Percentiles rank a stretch among this genome's conserved stretches.
phyloP scores from a whole-genome alignment of 2,113 vertebrate species.

The Dromiciops gliroides region DNA sequence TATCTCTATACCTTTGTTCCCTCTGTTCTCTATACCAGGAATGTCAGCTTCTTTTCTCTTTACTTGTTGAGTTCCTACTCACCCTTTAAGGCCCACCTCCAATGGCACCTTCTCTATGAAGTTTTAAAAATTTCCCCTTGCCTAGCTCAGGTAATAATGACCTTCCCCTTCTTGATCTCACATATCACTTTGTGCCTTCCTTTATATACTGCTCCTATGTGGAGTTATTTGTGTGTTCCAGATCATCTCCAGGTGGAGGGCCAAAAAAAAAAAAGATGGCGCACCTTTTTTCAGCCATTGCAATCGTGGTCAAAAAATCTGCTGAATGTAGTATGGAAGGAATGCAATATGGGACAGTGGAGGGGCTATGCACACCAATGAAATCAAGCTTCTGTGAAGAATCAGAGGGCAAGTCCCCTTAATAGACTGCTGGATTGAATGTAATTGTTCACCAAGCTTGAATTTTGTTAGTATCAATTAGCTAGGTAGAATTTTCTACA shows the following conservation, averaged over 20 bases:
- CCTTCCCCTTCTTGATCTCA: neutral
- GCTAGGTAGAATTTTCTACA: neutral
- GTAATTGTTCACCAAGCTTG: neutral
- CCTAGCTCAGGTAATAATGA: neutral
- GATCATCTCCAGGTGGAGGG: neutral
- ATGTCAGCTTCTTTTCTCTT: neutral
- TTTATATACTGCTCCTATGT: neutral
- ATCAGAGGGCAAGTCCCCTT: neutral
- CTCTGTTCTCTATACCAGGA: neutral
- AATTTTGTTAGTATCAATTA: neutral
- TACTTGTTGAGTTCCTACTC: neutral
- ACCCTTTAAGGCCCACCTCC: neutral
- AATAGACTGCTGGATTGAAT: neutral
- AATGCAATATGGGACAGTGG: neutral
- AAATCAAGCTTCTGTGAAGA: neutral
- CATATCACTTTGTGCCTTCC: neutral
- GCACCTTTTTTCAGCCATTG: neutral
- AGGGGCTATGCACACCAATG: no score
- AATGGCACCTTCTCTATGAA: neutral
- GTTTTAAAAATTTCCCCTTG: neutral
- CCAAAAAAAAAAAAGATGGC: neutral
- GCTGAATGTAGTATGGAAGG: neutral
- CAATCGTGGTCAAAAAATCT: neutral
- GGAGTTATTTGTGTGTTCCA: neutral
- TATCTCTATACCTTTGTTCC: neutral